Percentiles rank a stretch among this genome's conserved stretches.
Conservation (phyloP, 2,113 vertebrate species). For the Nanorana parkeri region DNA sequence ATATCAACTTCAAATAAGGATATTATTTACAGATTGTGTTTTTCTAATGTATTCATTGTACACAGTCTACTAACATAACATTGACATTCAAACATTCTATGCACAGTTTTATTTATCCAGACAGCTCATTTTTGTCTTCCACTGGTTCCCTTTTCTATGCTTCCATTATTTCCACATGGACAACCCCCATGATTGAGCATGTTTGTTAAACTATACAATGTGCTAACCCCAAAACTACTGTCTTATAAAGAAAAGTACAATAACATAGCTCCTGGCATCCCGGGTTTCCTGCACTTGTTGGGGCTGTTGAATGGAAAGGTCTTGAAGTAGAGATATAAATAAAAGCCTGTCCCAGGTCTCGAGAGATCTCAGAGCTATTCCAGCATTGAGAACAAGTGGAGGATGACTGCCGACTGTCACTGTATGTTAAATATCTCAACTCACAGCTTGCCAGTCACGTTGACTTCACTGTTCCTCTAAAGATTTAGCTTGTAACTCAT, state of each 20-base stretch:
- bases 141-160: not conserved
- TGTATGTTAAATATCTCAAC: not conserved
- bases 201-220: not conserved
- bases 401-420: conserved; percentile 21
- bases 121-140: not conserved
- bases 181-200: not conserved
- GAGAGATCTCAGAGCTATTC: not conserved
- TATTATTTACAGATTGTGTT: too few relatives aligned
- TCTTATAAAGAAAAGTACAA: not conserved
- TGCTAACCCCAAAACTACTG: not conserved
- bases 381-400: conserved; percentile 15
- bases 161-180: not conserved
- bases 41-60: too few relatives aligned
- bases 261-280: not conserved
- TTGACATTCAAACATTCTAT: not conserved
- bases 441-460: conserved; percentile 15
- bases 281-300: not conserved
- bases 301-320: not conserved
- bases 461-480: too few relatives aligned
- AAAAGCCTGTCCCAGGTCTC: not conserved
- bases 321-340: not conserved
- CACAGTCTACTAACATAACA: too few relatives aligned
- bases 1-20: too few relatives aligned
- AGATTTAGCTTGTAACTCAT: too few relatives aligned
- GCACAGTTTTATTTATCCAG: not conserved